Percentiles rank a stretch among this genome's conserved stretches.
Evolutionary conservation across 2,113 vertebrate species (phyloP).

Genomic region (Megaptera novaeangliae): DNA sequence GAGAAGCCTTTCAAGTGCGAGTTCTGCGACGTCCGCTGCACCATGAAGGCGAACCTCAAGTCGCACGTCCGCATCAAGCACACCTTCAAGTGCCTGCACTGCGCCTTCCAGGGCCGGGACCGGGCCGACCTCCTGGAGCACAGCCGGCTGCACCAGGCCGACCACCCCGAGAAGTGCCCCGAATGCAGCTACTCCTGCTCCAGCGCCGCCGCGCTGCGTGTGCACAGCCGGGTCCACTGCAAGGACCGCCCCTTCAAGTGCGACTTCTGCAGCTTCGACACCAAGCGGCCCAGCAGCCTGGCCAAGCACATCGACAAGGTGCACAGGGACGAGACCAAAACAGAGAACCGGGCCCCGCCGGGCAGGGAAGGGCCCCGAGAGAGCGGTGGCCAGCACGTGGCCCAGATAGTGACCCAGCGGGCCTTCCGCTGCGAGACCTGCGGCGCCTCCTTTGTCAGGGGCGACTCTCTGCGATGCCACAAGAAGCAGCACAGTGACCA

Average conservation of each 20-base stretch:
- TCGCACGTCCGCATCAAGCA: slow-evolving; percentile 96
- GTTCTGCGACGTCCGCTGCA: slow-evolving; percentile 94
- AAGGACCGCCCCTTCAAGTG: slow-evolving; percentile 94
- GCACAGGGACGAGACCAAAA: slow-evolving; percentile 83
- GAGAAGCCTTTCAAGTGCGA: slow-evolving; percentile 98
- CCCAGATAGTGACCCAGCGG: slow-evolving; percentile 89
- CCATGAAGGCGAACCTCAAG: slow-evolving; percentile 99
- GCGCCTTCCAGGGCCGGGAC: slow-evolving; percentile 92
- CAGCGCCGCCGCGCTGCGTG: slow-evolving; percentile 92
- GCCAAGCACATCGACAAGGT: slow-evolving; percentile 92
- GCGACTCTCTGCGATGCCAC: slow-evolving; percentile 95
- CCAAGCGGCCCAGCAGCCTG: slow-evolving; percentile 96
- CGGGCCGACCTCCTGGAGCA: slow-evolving; percentile 91
- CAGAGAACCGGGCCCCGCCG: slow-evolving; percentile 60
- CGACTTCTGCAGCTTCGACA: slow-evolving; percentile 91
- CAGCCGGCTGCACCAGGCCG: slow-evolving; percentile 88
- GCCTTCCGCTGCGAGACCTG: slow-evolving; percentile 92
- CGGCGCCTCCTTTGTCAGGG: slow-evolving; percentile 91
- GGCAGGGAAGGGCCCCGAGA: slow-evolving; percentile 68
- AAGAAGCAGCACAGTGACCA: slow-evolving; percentile 90
- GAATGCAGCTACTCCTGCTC: slow-evolving; percentile 95
- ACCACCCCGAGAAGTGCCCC: slow-evolving; percentile 89
- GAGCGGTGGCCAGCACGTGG: slow-evolving; percentile 82
- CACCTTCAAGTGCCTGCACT: slow-evolving; percentile 88
- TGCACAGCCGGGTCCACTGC: slow-evolving; percentile 94